Percentiles rank a stretch among this genome's conserved stretches.
Evolutionary conservation across 2,113 vertebrate genomes (phyloP).

Genomic region (Dicrurus megarhynchus): DNA sequence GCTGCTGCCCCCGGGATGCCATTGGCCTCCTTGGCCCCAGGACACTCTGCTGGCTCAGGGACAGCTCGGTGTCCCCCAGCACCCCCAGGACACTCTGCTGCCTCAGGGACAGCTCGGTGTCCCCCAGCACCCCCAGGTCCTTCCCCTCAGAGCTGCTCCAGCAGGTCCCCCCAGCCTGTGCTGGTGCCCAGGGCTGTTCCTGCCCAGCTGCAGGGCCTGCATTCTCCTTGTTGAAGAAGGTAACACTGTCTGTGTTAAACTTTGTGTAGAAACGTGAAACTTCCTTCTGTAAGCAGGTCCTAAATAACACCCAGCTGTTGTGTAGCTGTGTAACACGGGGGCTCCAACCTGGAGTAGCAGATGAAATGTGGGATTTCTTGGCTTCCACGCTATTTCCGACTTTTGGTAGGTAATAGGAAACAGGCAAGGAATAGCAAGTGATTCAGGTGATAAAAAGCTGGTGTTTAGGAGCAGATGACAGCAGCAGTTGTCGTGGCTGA

Average conservation of each 20-base stretch:
- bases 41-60: too few species aligned
- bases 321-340: background rate
- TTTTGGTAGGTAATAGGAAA: background rate
- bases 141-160: background rate
- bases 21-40: background rate
- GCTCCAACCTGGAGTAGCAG: background rate
- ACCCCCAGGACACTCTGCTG: too few species aligned
- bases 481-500: background rate
- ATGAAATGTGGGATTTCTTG: background rate
- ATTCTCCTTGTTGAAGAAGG: background rate
- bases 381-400: background rate
- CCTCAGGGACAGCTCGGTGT: too few species aligned
- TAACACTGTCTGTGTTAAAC: background rate
- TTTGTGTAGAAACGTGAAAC: background rate
- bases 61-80: too few species aligned
- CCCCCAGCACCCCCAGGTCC: background rate
- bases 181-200: background rate
- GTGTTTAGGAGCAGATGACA: background rate
- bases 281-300: background rate
- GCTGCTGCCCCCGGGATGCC: background rate
- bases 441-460: background rate
- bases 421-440: background rate
- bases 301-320: background rate
- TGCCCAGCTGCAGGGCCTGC: background rate
- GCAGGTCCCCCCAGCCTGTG: accelerated